These are phyloP conservation scores for Colletes gigas DNA, from an alignment of 1,140 invertebrate species.

Conservation along the genomic window DNA sequence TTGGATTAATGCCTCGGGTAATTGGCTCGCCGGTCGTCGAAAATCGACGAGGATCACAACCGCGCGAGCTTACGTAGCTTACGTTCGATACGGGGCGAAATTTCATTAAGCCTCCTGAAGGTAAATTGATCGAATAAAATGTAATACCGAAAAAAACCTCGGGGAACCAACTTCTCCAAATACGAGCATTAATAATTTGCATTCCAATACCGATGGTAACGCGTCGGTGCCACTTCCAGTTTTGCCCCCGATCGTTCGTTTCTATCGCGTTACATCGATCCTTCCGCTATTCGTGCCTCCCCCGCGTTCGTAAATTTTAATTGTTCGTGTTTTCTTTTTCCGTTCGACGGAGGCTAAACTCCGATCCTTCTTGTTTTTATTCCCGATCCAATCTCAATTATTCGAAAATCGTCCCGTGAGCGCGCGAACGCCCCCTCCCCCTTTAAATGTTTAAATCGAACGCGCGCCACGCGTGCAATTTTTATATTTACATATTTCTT, in stretches of 20 bases:
- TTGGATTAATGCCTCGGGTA: not conserved
- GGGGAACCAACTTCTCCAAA: slow-evolving; percentile 52
- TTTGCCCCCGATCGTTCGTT: slow-evolving; percentile 34
- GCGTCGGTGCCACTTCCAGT: slow-evolving; percentile 46
- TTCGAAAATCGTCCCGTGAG: not conserved
- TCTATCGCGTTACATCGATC: slow-evolving; percentile 25
- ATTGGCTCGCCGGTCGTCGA: not conserved
- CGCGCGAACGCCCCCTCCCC: too few relatives aligned
- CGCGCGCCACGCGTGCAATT: not conserved
- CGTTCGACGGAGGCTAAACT: too few relatives aligned
- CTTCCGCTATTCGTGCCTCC: slow-evolving; percentile 1
- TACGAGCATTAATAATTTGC: slow-evolving; percentile 62
- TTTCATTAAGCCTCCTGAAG: slow-evolving; percentile 62
- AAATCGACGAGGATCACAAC: slow-evolving; percentile 37
- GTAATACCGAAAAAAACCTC: slow-evolving; percentile 60
- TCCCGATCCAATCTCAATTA: not conserved
- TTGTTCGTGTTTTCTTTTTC: too few relatives aligned
- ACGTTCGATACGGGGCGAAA: slow-evolving; percentile 39
- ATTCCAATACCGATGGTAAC: slow-evolving; percentile 55
- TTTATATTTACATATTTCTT: not conserved
- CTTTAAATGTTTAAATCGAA: not conserved
- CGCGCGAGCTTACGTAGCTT: slow-evolving; percentile 30
- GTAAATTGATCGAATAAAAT: slow-evolving; percentile 62
- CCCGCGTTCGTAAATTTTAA: not conserved
- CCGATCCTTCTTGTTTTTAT: not conserved